phyloP scores from a whole-genome alignment of 2,888 invertebrate genomes.

The Conops quadrifasciatus region DNA sequence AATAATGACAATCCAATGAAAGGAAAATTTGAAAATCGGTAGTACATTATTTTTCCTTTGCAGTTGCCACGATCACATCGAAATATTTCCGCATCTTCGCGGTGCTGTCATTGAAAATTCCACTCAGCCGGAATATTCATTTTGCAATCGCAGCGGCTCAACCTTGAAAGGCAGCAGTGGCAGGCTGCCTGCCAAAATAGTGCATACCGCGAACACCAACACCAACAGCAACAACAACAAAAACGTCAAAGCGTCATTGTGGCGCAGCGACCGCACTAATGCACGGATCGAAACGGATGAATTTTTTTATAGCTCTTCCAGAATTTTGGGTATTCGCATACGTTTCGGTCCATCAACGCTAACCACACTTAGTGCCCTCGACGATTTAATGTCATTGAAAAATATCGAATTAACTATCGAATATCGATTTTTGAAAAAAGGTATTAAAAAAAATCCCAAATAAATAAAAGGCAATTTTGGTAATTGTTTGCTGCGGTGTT shows the following conservation, averaged over 20 bases:
- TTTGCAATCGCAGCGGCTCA: slow-evolving; percentile 56
- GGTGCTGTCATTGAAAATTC: slow-evolving; percentile 63
- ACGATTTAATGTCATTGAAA: slow-evolving; percentile 36
- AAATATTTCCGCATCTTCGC: slow-evolving; percentile 64
- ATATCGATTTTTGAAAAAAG: slow-evolving; percentile 60
- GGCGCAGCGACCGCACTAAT: too few relatives aligned
- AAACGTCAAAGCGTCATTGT: too few relatives aligned
- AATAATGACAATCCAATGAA: neutral
- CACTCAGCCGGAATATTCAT: slow-evolving; percentile 58
- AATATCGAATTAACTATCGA: slow-evolving; percentile 52
- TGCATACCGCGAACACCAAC: neutral
- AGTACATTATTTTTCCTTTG: slow-evolving; percentile 32
- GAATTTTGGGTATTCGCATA: slow-evolving; percentile 56
- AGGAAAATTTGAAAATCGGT: neutral
- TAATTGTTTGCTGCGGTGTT: too few relatives aligned
- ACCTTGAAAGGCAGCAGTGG: too few relatives aligned
- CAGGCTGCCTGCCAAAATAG: too few relatives aligned
- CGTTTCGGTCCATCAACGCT: slow-evolving; percentile 52
- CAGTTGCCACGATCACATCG: slow-evolving; percentile 64
- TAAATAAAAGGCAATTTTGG: too few relatives aligned
- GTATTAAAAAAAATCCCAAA: slow-evolving; percentile 48
- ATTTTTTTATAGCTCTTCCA: slow-evolving; percentile 59
- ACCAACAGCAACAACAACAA: slow-evolving; percentile 17
- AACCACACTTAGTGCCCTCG: slow-evolving; percentile 32
- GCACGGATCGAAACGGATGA: slow-evolving; percentile 37